Evolutionary conservation across 2,113 vertebrate genomes (phyloP), one percentile per base, ranked within the genome.

Genomic region (Carassius auratus): DNA sequence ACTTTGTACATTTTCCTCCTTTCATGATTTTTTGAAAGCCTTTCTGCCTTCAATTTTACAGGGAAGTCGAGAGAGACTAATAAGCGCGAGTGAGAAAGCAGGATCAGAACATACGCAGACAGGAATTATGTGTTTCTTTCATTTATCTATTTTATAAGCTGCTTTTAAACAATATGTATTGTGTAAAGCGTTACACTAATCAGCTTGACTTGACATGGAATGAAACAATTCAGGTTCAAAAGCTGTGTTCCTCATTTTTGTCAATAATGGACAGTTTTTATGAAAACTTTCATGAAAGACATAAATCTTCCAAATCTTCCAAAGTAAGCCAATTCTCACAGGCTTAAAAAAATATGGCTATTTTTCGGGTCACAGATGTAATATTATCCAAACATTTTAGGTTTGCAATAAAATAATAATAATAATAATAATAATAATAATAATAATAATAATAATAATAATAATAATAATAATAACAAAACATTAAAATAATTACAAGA

Each of bases 1-100:
- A 33, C 75, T 64, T 23, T 80, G 12, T 9, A 9, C 13, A 45
- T 23, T 62, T 64, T n/a, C 77, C 17, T 42, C 5, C 33, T 62
- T 62, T 80, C 76, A 38, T 59, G 17, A n/a, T 74, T 74, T 71
- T 10, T 73, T 73, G 0, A 36, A 73, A 73, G 4, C 9, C 9
- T 23, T 74, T 50, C 26, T 75, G n/a, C n/a, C 2, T 42, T 42
- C 13, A 73, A 48, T 3, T 50, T 75, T 75, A 75, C 42, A 75
- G 42, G 42, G 75, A 76, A 26, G 26, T 76, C 50, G 30, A 76
- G 8, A 76, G 50, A 55, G 75, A 76, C 12, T 75, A 26, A 50
- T 4, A 73, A n/a, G 12, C 8, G 12, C 1, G 42, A 23, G 21
- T 48, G 36, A 73, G 17, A 66, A 75, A 50, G 73, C 5, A n/a